Conservation (phyloP, 2,797 vertebrate genomes). For the Poecilia picta region DNA sequence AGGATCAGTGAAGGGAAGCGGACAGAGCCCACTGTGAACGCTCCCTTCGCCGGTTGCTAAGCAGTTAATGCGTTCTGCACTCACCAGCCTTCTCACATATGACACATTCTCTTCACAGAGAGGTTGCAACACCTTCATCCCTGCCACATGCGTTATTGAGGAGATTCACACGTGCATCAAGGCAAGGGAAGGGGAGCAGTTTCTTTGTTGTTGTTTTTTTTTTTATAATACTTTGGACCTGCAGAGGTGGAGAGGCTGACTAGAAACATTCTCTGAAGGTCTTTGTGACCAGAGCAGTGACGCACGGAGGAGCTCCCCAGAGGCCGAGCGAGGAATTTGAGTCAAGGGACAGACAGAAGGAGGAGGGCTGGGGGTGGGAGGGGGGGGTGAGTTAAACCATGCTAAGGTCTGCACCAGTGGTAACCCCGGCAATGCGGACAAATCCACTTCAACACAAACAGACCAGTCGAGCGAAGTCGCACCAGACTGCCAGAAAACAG, state of each 20-base stretch:
- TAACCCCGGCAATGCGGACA: constrained; percentile 64
- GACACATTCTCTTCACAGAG: constrained; percentile 8
- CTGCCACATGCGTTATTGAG: constrained; percentile 10
- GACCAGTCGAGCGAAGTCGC: constrained; percentile 34
- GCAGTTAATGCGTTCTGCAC: constrained; percentile 15
- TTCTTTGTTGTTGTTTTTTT: neutral
- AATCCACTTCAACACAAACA: constrained; percentile 55
- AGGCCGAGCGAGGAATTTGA: constrained; percentile 69
- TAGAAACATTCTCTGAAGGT: constrained; percentile 45
- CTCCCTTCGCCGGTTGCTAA: constrained; percentile 21
- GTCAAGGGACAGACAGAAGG: constrained; percentile 36
- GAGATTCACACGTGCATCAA: constrained; percentile 25
- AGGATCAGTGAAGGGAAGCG: constrained; percentile 1
- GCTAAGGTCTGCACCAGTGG: constrained; percentile 47
- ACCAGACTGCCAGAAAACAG: constrained; percentile 9
- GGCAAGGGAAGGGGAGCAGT: constrained; percentile 23
- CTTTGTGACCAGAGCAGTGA: constrained; percentile 64
- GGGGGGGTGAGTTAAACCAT: constrained; percentile 39
- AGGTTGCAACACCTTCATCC: constrained; percentile 16
- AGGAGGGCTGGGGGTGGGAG: neutral
- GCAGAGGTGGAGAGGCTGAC: constrained; percentile 19
- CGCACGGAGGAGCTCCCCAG: constrained; percentile 52
- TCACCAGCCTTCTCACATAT: neutral
- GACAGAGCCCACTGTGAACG: constrained; percentile 1
- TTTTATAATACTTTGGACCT: constrained; percentile 19